Evolutionary conservation across 2,113 vertebrate genomes (phyloP), one percentile per base, ranked within the genome.

Genomic region (Psittacula cyanocephala): DNA sequence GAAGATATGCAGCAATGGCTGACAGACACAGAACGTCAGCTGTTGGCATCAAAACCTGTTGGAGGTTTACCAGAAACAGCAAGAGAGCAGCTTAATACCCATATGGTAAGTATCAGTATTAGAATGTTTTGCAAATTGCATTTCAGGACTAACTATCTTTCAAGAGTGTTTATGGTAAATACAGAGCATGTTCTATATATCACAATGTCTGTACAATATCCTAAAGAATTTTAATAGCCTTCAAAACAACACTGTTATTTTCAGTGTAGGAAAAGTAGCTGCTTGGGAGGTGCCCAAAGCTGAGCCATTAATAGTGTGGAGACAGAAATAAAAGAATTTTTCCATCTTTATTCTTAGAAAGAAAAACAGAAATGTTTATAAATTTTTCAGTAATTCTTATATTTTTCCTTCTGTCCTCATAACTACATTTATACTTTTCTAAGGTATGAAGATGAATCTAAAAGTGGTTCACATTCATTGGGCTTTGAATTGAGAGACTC

Each of bases 41-140:
- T 99, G 97, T 98, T 99, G 97, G 98, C 99, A 97, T 99, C 99
- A 96, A 99, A 99, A 97, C 99, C 99, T 93, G 98, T 99, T 97
- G 99, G 99, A 98, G 99, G 99, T 86, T 98, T 99, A 98, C 99
- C 99, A 96, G 99, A 99, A 98, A 99, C 99, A 69, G 99, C 99
- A 92, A 98, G 98, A 96, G 99, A 99, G 95, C 99, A 99, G 98
- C 99, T 99, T 97, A 99, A 98, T 97, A 97, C 98, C 97, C 99
- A 99, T 98, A 98, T 99, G 99, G 99, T 99, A 98, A 97, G 98
- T 98, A 94, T 98, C 96, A 98, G 94, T 97, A 97, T 96, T 96
- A 97, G 95, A 97, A 98, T 96, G 92, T 93, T 86, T 88, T 97
- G 90, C 97, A 98, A 95, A 88, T 83, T 49, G 52, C 13, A 35